A percentile compares a stretch with the other conserved stretches of the same genome.
These are phyloP conservation scores for Oncorhynchus gorbuscha DNA, from an alignment of 2,113 vertebrate genomes.

Conservation along the genomic window DNA sequence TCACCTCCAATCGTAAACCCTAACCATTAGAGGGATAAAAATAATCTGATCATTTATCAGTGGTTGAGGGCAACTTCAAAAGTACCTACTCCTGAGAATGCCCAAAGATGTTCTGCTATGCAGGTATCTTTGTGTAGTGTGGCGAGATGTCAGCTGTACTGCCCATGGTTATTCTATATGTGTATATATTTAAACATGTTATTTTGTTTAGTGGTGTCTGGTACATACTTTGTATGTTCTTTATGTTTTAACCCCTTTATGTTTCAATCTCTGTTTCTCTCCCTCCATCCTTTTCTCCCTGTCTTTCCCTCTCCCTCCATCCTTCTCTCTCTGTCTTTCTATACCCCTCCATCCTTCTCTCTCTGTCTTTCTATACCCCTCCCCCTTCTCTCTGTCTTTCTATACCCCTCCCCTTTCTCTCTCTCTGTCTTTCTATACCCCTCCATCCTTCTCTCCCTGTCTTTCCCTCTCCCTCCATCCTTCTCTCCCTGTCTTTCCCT, in stretches of 20 bases:
- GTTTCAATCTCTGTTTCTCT: neutral
- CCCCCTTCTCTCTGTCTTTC: neutral
- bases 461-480: too few relatives aligned
- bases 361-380: neutral
- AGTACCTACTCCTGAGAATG: too few relatives aligned
- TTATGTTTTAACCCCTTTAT: neutral
- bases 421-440: neutral
- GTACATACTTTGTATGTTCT: slow-evolving; percentile 8
- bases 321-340: neutral
- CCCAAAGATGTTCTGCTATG: too few relatives aligned
- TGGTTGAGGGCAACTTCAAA: too few relatives aligned
- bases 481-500: too few relatives aligned
- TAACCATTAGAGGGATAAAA: neutral
- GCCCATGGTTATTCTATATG: too few relatives aligned
- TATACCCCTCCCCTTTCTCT: neutral
- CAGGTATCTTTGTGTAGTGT: too few relatives aligned
- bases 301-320: neutral
- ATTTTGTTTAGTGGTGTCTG: too few relatives aligned
- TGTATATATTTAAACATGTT: too few relatives aligned
- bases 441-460: neutral
- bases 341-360: neutral
- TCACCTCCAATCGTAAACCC: neutral
- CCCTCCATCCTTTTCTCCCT: neutral
- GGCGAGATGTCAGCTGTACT: too few relatives aligned
- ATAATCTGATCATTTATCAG: neutral